These are phyloP conservation scores for Eospalax fontanierii DNA, from an alignment of 2,797 vertebrate genomes.

Conservation along the genomic window DNA sequence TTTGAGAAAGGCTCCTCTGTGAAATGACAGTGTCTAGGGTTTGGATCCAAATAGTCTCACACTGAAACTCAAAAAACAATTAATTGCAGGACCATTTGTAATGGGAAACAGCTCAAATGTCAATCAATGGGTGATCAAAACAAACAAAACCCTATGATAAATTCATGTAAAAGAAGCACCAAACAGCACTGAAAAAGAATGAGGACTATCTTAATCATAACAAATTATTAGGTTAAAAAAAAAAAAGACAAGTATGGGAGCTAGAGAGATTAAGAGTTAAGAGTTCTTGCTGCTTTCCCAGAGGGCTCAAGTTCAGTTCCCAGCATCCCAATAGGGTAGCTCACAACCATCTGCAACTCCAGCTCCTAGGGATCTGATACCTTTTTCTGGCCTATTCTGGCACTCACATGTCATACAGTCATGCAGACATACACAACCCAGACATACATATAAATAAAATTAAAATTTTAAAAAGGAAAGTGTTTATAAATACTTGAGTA, in stretches of 20 bases:
- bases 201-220: neutral
- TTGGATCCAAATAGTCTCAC: conserved; percentile 41
- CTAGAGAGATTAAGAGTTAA: too few relatives aligned
- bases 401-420: too few relatives aligned
- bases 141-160: neutral
- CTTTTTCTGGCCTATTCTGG: too few relatives aligned
- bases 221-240: neutral
- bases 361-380: too few relatives aligned
- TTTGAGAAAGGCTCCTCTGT: neutral
- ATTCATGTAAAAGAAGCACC: neutral
- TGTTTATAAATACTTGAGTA: neutral
- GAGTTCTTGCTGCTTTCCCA: too few relatives aligned
- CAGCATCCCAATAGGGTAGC: too few relatives aligned
- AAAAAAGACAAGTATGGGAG: neutral
- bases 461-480: neutral
- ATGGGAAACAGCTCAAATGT: neutral
- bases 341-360: too few relatives aligned
- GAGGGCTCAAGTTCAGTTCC: too few relatives aligned
- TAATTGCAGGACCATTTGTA: neutral
- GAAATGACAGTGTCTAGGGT: neutral
- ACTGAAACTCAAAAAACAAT: conserved; percentile 35
- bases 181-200: neutral
- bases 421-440: too few relatives aligned
- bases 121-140: neutral
- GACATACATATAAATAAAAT: too few relatives aligned